A percentile compares a stretch with the other conserved stretches of the same genome.
phyloP scores from a whole-genome alignment of 2,113 vertebrate genomes.

The Hymenochirus boettgeri region DNA sequence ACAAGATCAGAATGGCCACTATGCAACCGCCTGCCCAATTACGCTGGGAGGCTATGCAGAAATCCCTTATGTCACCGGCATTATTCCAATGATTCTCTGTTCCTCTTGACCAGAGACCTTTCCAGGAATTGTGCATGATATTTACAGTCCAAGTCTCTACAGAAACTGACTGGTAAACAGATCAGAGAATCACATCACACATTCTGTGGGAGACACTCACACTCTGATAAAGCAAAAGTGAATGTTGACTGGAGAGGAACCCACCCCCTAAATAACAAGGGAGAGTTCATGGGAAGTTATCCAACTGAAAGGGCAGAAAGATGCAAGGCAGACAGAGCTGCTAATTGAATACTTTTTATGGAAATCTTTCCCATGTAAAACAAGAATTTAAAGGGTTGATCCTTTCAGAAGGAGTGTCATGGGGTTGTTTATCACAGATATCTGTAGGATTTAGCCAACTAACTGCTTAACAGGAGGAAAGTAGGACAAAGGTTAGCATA shows the following conservation, averaged over 20 bases:
- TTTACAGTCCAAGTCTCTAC: background rate
- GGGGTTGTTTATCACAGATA: background rate
- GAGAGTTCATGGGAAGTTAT: too few species aligned
- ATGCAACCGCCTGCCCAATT: background rate
- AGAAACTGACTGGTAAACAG: background rate
- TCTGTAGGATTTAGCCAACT: background rate
- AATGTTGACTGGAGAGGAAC: background rate
- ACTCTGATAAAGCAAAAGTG: too few species aligned
- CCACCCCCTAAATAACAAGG: background rate
- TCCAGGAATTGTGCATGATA: slow-evolving; percentile 16
- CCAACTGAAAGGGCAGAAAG: too few species aligned
- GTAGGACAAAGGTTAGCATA: background rate
- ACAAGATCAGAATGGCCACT: background rate
- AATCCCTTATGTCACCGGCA: background rate
- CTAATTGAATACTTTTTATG: background rate
- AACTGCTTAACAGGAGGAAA: background rate
- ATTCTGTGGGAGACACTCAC: background rate
- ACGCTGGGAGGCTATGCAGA: background rate
- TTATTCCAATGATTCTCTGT: background rate
- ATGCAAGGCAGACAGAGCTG: background rate
- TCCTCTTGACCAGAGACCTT: background rate
- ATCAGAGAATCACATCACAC: background rate
- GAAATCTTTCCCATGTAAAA: background rate
- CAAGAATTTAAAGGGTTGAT: background rate
- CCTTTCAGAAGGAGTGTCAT: background rate